Evolutionary conservation across 2,113 vertebrate genomes (phyloP).

Genomic region (Nyctibius bracteatus): DNA sequence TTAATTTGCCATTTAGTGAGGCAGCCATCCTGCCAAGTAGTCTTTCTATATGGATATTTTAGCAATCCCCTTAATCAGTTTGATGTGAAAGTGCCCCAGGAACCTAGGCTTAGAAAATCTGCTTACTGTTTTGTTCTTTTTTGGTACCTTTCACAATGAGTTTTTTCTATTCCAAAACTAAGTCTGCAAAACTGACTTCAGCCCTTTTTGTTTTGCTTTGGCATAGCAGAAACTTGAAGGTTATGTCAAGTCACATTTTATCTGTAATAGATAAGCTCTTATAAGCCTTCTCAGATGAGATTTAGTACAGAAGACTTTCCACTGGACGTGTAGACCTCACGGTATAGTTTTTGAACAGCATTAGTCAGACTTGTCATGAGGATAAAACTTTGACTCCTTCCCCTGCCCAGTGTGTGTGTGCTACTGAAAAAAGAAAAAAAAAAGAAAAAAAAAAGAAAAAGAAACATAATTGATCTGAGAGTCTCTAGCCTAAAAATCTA

Average conservation of each 20-base stretch:
- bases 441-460: neutral
- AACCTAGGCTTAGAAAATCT: neutral
- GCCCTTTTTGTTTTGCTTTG: neutral
- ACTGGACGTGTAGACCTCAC: neutral
- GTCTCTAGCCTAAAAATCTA: neutral
- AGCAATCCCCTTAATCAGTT: neutral
- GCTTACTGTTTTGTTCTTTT: neutral
- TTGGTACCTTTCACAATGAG: neutral
- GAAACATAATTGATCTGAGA: neutral
- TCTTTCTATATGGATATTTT: neutral
- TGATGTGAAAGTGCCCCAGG: neutral
- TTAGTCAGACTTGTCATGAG: neutral
- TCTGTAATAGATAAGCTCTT: neutral
- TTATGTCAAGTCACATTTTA: neutral
- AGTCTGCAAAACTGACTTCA: neutral
- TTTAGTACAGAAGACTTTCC: neutral
- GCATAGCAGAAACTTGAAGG: neutral
- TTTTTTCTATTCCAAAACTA: neutral
- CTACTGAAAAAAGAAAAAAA: neutral
- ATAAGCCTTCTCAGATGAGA: neutral
- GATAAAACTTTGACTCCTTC: neutral
- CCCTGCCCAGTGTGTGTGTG: fast-evolving
- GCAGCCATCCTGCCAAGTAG: neutral
- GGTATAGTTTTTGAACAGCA: neutral
- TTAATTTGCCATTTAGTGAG: neutral